Conservation (phyloP, 1,140 invertebrate genomes). For the Heterodera carotae region DNA sequence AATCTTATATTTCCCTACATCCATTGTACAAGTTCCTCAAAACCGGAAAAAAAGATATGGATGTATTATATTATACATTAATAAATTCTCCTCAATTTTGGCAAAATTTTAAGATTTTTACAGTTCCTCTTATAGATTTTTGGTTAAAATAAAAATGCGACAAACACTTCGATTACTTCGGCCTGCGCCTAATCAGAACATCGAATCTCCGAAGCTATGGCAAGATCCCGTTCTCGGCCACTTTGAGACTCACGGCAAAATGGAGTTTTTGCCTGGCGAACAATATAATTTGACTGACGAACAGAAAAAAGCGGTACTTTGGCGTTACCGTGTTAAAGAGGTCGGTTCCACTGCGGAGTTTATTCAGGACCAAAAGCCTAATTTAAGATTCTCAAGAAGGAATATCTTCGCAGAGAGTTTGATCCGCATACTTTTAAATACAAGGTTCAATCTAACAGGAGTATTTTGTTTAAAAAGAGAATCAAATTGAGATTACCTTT, state of each 20-base stretch:
- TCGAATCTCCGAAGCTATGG: conserved; percentile 59
- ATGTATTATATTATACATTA: too few species aligned
- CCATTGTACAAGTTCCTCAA: too few species aligned
- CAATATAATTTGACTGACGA: conserved; percentile 64
- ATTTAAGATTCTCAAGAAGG: conserved; percentile 60
- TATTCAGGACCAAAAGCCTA: background rate
- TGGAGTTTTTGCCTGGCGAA: conserved; percentile 60
- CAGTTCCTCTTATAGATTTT: background rate
- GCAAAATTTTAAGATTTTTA: background rate
- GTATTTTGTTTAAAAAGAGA: conserved; percentile 4
- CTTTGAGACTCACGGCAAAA: conserved; percentile 65
- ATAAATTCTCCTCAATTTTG: too few species aligned
- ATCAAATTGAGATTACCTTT: too few species aligned
- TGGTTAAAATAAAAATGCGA: conserved; percentile 44
- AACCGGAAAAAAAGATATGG: too few species aligned
- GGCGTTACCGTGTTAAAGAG: conserved; percentile 65
- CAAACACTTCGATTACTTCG: conserved; percentile 57
- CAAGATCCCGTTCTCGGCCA: conserved; percentile 65
- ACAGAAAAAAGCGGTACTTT: conserved; percentile 64
- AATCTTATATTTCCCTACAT: too few species aligned
- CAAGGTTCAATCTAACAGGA: conserved; percentile 43
- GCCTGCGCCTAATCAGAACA: conserved; percentile 63
- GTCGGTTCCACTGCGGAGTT: background rate
- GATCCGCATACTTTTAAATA: conserved; percentile 64
- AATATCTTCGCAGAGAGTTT: conserved; percentile 62